Evolutionary conservation across 2,797 vertebrate species (phyloP).

Genomic region (Sus cebifrons): DNA sequence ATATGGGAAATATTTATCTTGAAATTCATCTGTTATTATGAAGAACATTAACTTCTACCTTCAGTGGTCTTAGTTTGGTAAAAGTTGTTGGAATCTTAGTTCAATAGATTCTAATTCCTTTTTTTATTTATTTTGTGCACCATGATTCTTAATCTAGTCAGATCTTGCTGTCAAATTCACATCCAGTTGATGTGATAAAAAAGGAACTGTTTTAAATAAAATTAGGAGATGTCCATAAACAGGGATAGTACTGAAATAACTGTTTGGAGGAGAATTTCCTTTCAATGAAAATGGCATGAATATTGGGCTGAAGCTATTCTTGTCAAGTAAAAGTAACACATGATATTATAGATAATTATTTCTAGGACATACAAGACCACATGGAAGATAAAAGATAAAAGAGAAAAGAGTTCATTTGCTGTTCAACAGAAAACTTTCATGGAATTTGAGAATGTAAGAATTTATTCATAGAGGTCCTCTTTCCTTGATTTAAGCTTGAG

Average conservation of each 20-base stretch:
- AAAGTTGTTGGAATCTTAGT: neutral
- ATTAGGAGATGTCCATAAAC: neutral
- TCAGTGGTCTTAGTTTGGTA: neutral
- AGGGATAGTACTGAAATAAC: neutral
- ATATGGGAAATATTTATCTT: neutral
- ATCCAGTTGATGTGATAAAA: neutral
- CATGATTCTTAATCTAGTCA: neutral
- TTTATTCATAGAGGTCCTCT: neutral
- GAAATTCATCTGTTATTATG: neutral
- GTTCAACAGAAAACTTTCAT: neutral
- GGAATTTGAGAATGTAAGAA: neutral
- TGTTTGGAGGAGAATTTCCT: neutral
- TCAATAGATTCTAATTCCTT: neutral
- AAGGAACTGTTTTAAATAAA: constrained; percentile 60
- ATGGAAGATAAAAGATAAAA: no score
- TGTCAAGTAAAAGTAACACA: neutral
- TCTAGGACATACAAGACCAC: neutral
- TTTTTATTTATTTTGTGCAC: neutral
- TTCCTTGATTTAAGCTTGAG: neutral
- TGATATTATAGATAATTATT: neutral
- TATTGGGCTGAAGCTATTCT: neutral
- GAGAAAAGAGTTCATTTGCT: neutral
- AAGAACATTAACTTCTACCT: neutral
- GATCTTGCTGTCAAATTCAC: neutral
- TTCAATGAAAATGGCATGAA: neutral